Conservation (phyloP, 2,888 invertebrate genomes). For the Lepidocyrtinus sp. region DNA sequence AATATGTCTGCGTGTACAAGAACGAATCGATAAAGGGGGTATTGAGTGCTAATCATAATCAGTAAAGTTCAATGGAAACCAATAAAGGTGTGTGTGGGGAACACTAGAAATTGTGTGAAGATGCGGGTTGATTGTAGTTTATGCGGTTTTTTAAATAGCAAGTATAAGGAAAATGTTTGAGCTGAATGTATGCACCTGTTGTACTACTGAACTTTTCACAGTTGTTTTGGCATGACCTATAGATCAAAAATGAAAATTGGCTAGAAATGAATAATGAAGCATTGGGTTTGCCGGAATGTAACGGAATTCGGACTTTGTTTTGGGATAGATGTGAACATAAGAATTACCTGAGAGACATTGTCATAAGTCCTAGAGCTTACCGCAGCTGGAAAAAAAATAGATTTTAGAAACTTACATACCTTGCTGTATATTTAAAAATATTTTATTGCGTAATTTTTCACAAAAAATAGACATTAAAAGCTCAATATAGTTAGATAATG, state of each 20-base stretch:
- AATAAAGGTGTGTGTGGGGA: not conserved
- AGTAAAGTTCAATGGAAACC: not conserved
- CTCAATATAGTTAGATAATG: no score
- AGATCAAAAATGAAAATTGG: not conserved
- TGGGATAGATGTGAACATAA: not conserved
- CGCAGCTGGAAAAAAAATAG: no score
- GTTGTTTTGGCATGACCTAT: constrained; percentile 3
- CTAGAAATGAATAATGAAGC: not conserved
- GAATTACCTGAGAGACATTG: no score
- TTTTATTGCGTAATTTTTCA: no score
- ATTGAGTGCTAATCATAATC: not conserved
- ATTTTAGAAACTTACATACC: no score
- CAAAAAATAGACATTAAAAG: no score
- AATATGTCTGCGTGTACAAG: not conserved
- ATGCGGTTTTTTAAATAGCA: no score
- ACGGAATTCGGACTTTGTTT: not conserved
- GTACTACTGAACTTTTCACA: constrained; percentile 28
- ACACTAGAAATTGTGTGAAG: no score
- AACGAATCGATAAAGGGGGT: not conserved
- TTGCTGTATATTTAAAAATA: no score
- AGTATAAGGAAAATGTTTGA: constrained; percentile 9
- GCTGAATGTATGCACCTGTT: constrained; percentile 2
- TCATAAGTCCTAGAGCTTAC: no score
- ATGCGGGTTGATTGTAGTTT: no score
- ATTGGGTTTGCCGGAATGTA: not conserved